Evolutionary conservation across 2,797 vertebrate genomes (phyloP).

Genomic region (Simalia tracyae): DNA sequence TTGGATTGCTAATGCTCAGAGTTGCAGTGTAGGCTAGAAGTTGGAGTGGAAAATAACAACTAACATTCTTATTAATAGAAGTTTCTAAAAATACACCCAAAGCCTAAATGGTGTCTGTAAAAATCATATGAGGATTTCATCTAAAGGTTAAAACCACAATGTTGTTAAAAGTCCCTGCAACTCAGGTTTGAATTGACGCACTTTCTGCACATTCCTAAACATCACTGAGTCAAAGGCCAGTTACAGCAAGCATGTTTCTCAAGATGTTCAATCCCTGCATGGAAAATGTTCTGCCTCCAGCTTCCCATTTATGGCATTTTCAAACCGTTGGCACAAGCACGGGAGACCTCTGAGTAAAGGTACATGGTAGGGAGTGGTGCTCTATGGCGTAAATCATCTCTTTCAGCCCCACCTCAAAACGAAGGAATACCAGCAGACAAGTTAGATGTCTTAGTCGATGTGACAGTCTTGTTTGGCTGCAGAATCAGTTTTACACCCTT

Average conservation of each 20-base stretch:
- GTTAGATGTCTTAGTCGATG: background rate
- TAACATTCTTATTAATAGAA: background rate
- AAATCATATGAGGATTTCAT: background rate
- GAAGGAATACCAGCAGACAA: background rate
- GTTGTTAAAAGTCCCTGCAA: constrained; percentile 6
- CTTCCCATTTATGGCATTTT: background rate
- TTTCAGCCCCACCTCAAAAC: background rate
- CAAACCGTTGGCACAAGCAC: background rate
- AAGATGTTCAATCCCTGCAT: background rate
- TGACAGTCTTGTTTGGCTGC: background rate
- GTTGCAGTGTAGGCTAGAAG: background rate
- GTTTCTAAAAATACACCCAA: background rate
- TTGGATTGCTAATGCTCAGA: background rate
- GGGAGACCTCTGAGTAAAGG: background rate
- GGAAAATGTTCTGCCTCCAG: background rate
- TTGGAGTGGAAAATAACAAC: background rate
- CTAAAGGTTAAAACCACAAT: constrained; percentile 6
- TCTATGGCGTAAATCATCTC: background rate
- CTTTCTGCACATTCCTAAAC: background rate
- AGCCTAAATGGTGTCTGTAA: background rate
- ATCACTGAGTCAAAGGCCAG: background rate
- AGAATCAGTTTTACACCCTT: background rate
- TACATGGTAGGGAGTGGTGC: background rate
- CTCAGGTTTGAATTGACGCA: background rate
- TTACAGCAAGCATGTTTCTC: background rate